Evolutionary conservation across 2,113 vertebrate species (phyloP), one percentile per base, ranked within the genome.

Genomic region (Procavia capensis): DNA sequence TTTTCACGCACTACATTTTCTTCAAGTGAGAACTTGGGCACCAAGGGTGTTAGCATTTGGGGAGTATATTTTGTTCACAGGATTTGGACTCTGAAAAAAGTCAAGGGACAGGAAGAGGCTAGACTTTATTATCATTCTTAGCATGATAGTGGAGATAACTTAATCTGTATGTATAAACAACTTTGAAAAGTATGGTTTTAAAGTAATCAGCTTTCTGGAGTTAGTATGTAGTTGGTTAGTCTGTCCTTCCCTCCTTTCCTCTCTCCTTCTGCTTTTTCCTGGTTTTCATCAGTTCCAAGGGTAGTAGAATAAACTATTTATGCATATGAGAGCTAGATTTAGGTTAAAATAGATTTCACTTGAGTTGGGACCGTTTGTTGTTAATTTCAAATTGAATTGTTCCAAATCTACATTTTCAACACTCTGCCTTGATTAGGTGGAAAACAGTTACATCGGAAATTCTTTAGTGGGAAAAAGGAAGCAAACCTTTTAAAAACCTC

Each of bases 251-350:
- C n/a, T 39, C 5, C 22, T 22, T 80, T 13, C 25, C 74, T 34
- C 41, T 19, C 45, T 22, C 24, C 29, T 7, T 41, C 45, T 84
- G 72, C 36, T 85, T 64, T 24, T 5, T 4, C 14, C 39, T 75
- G 17, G 43, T 86, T 95, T 94, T 83, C 45, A 64, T 89, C 6
- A 50, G 2, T n/a, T 45, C 16, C 20, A 2, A 47, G 41, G 45
- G 4, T 70, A 4, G 19, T 75, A 68, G 72, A 22, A 36, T 41
- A 82, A 85, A 54, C 82, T 50, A 19, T 29, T 29, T 34, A 9
- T 84, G 39, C 13, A 7, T 80, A 31, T 54, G 92, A 87, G 90
- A 76, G 70, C 45, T 90, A 16, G 59, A 5, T 94, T 90, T 96
- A 66, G 39, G n/a, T 90, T 81, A 31, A 45, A 82, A 91, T 89